Evolutionary conservation across 2,113 vertebrate species (phyloP).

Genomic region (Meleagris gallopavo): DNA sequence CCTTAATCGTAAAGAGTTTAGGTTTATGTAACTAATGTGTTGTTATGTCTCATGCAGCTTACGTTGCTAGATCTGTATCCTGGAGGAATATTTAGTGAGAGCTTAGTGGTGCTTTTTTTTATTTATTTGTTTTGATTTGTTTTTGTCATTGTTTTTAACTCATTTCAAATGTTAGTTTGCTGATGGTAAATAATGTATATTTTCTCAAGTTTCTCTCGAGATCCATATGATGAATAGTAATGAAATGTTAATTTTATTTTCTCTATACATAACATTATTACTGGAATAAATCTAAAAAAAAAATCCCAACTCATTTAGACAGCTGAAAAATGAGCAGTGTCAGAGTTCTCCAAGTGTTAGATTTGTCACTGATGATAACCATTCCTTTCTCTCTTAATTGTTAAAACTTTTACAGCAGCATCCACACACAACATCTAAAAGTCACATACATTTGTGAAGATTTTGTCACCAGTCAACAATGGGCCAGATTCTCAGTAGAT

Average conservation of each 20-base stretch:
- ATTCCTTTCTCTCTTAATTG: neutral
- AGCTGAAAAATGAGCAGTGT: neutral
- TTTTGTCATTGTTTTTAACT: neutral
- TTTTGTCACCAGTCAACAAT: neutral
- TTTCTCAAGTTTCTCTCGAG: neutral
- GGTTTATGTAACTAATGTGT: neutral
- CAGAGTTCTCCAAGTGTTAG: neutral
- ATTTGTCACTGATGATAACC: neutral
- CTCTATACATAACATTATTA: neutral
- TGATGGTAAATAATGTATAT: neutral
- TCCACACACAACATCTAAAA: neutral
- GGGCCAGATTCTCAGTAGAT: neutral
- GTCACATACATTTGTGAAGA: neutral
- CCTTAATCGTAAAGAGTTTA: neutral
- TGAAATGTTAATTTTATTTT: constrained; percentile 30
- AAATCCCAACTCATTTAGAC: neutral
- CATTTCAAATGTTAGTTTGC: neutral
- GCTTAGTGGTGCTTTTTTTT: neutral
- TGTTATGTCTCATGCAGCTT: neutral
- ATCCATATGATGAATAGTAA: neutral
- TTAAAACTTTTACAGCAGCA: neutral
- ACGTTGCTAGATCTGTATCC: neutral
- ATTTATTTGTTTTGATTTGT: neutral
- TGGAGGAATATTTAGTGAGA: neutral
- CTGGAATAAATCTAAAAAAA: neutral